Base-by-base conservation (phyloP, 2,797 vertebrate species). In the Psittacula echo region DNA sequence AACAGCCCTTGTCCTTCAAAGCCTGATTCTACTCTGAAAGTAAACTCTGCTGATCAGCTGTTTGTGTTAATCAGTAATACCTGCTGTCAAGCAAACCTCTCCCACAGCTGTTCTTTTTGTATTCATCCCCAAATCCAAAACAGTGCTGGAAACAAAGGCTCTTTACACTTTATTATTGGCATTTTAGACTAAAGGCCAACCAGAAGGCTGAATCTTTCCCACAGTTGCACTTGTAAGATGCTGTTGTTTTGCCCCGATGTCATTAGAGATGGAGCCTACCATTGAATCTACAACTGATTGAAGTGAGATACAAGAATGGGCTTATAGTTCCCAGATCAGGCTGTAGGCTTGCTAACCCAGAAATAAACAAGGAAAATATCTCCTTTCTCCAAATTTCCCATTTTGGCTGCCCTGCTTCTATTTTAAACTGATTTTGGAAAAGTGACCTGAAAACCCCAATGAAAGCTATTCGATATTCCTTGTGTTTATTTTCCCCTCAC, bases 1-100 rank as follows among this genome's bases (percentile, higher is more conserved):
- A 95, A 74, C 37, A 67, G 51, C 10, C 8, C 7, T 48, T 78
- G 45, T 27, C 84, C 77, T 96, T 93, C 81, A 85, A 90, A 87
- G 27, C 15, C 30, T 73, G 9, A 30, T 61, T 72, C 22, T 48
- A 10, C 41, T 73, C 22, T 44, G 22, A 47, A n/a, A 47, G 15
- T 44, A 81, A 76, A 37, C 41, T 87, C 39, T 82, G 12, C 54
- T 75, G 48, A 60, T 84, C 74, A 65, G 21, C 27, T 78, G 2
- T 65, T n/a, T 84, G 10, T 50, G 27, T 81, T 91, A 88, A 78
- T 76, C 83, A 48, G 58, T 51, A 48, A 37, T 70, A 94, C 42
- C 80, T 94, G 54, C 80, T 95, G 54, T 30, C 34, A 88, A 91
- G 47, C 8, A 84, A 74, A 32, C 30, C 12, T 42, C 32, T 22